phyloP scores from a whole-genome alignment of 64 coral and sea anemone genomes.

The Pocillopora verrucosa region DNA sequence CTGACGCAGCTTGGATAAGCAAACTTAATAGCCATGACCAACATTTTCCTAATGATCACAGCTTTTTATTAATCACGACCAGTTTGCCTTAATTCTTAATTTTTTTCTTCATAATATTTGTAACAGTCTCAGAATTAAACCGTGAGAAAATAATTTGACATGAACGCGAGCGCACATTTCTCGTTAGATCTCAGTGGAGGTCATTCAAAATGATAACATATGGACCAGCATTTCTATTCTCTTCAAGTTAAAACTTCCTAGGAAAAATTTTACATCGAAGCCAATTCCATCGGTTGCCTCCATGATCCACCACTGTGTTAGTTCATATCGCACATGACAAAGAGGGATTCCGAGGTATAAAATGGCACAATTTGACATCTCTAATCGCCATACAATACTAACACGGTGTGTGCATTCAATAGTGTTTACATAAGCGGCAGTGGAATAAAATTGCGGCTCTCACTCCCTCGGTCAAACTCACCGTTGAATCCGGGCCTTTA shows the following conservation, averaged over 20 bases:
- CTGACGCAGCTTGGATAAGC: conserved; percentile 29
- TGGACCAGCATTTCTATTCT: background rate
- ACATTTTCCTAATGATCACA: conserved; percentile 25
- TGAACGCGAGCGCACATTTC: background rate
- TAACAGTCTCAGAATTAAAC: background rate
- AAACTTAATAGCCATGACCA: conserved; percentile 23
- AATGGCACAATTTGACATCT: conserved; percentile 53
- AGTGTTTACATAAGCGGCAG: conserved; percentile 36
- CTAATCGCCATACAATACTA: conserved; percentile 40
- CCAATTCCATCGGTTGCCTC: background rate
- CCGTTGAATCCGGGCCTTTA: conserved; percentile 24
- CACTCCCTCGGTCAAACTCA: conserved; percentile 11
- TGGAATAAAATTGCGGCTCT: conserved; percentile 32
- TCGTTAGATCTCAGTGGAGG: background rate
- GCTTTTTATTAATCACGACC: conserved; percentile 36
- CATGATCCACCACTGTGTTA: background rate
- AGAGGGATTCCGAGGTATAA: conserved; percentile 12
- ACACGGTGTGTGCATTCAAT: conserved; percentile 31
- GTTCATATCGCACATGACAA: background rate
- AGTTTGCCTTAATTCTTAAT: conserved; percentile 24
- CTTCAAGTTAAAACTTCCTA: background rate
- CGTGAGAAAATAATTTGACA: background rate
- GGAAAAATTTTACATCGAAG: background rate
- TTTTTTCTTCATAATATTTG: conserved; percentile 16
- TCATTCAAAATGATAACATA: background rate